Conservation (phyloP, 2,888 invertebrate genomes). For the Orgyia antiqua region DNA sequence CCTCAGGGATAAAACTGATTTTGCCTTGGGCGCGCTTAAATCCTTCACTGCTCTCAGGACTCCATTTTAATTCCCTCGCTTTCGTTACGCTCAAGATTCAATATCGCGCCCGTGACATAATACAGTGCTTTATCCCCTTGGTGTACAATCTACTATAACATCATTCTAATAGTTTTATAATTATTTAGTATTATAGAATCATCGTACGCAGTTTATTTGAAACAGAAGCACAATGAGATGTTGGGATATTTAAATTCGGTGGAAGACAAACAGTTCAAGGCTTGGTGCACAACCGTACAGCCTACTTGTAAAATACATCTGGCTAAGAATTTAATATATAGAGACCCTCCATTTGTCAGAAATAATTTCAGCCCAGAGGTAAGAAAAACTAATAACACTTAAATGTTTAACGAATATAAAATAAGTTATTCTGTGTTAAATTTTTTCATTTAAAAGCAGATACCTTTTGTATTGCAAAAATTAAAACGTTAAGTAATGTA, state of each 20-base stretch:
- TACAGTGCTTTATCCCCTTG: too few species aligned
- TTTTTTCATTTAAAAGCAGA: too few species aligned
- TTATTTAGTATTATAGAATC: slow-evolving; percentile 72
- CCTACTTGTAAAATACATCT: slow-evolving; percentile 80
- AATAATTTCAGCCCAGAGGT: slow-evolving; percentile 84
- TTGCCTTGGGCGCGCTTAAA: too few species aligned
- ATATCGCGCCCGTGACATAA: too few species aligned
- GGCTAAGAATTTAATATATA: slow-evolving; percentile 78
- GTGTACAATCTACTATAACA: too few species aligned
- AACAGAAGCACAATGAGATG: slow-evolving; percentile 83
- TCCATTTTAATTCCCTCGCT: too few species aligned
- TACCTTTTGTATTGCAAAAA: too few species aligned
- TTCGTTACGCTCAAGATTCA: too few species aligned
- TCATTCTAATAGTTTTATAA: background rate
- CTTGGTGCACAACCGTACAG: slow-evolving; percentile 84
- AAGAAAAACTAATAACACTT: too few species aligned
- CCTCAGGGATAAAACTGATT: too few species aligned
- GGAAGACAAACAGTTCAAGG: slow-evolving; percentile 79
- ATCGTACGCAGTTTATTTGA: slow-evolving; percentile 74
- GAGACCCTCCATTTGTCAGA: slow-evolving; percentile 73
- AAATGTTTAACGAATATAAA: background rate
- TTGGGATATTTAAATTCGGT: slow-evolving; percentile 79
- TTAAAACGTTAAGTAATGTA: too few species aligned
- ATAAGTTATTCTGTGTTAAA: background rate
- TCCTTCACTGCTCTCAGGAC: too few species aligned